These are phyloP conservation scores for Halichoerus grypus DNA, from an alignment of 2,113 vertebrate genomes.

Conservation along the genomic window DNA sequence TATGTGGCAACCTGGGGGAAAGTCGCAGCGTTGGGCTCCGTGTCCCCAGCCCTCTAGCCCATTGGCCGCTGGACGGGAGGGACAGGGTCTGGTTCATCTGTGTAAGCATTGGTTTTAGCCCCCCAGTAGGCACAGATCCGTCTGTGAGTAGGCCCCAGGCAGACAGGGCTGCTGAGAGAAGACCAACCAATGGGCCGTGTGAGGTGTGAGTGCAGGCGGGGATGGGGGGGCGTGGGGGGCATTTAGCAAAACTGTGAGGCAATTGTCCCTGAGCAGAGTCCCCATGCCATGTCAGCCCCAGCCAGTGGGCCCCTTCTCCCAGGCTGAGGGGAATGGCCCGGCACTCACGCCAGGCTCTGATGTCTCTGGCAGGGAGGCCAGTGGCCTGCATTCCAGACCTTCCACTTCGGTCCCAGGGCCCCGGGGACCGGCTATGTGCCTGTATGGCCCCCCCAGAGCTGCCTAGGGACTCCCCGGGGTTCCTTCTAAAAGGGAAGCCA, in stretches of 20 bases:
- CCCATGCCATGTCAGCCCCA: background rate
- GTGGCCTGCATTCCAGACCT: background rate
- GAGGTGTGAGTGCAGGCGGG: background rate
- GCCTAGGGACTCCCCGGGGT: background rate
- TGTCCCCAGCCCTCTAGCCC: background rate
- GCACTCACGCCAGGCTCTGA: background rate
- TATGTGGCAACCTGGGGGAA: background rate
- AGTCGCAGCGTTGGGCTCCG: background rate
- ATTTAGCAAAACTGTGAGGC: background rate
- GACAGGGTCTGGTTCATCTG: background rate
- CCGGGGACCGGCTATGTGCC: background rate
- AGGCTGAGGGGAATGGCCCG: background rate
- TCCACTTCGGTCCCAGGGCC: background rate
- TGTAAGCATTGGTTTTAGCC: background rate
- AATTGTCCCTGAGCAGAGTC: background rate
- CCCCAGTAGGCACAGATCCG: background rate
- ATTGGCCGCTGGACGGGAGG: background rate
- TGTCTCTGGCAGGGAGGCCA: background rate
- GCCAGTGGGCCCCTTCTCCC: background rate
- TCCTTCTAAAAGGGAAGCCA: conserved; percentile 18
- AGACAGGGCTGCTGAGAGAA: background rate
- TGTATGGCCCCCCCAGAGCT: background rate
- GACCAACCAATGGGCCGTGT: background rate
- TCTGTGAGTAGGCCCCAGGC: background rate
- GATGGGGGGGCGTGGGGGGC: background rate